Base-by-base conservation (phyloP, 2,888 invertebrate species). In the Zygothrica quintamaculata region DNA sequence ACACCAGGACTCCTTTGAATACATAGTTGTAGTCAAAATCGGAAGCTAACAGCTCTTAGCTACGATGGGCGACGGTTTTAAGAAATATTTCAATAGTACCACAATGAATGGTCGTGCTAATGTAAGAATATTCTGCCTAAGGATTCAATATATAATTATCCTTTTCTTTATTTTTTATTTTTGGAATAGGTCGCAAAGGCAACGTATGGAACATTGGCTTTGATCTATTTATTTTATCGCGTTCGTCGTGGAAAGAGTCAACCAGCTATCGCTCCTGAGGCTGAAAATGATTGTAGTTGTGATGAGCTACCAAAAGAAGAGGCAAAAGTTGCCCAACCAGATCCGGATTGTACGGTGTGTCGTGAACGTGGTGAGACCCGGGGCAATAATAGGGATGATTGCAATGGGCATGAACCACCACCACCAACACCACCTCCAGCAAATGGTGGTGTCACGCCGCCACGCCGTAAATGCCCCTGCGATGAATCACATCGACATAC, bases 171-270 rank as follows among this genome's bases (percentile, higher is more conserved):
- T 44, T 6, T 3, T 36, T 1, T 25, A 16, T 1, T 5, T 6
- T 7, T 6, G 33, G 22, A 11, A 1, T 16, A 87, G 87, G 86
- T 87, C 1, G 85, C 87, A 11, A 87, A 87, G 59, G 87, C 72
- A 5, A 88, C 88, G 0, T 88, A 84, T 40, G 88, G 75, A 6
- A 75, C 88, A 0, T 22, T 88, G 34, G 88, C 87, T 0, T 37
- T 77, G 4, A 34, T 88, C 16, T 88, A 82, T 51, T 4, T 88
- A 13, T 11, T 84, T n/a, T 87, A 84, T 46, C 67, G 85, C 0
- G 56, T 78, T 39, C 58, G 78, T 0, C 65, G 72, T 0, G 46
- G 74, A 7, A 44, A 25, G 15, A 11, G 37, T 1, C 6, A 50
- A 15, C 16, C 61, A 5, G 16, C 52, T 3, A 7, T 15, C 47